phyloP scores from a whole-genome alignment of 2,113 vertebrate species.

The Sorex fumeus region DNA sequence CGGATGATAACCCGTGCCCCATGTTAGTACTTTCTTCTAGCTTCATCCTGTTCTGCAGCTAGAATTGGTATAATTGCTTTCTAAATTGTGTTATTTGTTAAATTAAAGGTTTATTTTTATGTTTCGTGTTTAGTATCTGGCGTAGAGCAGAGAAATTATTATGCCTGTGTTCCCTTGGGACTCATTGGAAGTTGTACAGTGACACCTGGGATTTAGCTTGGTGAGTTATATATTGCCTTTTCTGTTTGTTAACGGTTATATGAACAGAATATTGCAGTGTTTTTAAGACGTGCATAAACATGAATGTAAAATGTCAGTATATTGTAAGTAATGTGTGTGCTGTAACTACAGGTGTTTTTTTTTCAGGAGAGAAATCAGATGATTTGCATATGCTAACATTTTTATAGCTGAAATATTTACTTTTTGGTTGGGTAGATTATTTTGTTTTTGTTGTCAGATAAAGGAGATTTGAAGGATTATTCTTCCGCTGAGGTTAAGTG shows the following conservation, averaged over 20 bases:
- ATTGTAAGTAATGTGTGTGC: neutral
- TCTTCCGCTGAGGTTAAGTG: conserved; percentile 40
- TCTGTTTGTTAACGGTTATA: conserved; percentile 60
- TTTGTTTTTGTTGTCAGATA: neutral
- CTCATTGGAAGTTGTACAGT: conserved; percentile 67
- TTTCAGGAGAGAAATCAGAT: neutral
- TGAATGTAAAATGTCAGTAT: neutral
- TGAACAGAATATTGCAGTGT: neutral
- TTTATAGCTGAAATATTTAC: conserved; percentile 36
- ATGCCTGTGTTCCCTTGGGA: conserved; percentile 77
- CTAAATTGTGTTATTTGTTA: conserved; percentile 68
- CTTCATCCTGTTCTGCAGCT: conserved; percentile 62
- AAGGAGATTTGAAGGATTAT: neutral
- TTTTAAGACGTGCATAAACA: conserved; percentile 24
- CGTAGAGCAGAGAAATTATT: conserved; percentile 81
- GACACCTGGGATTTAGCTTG: conserved; percentile 63
- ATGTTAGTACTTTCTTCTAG: conserved; percentile 6
- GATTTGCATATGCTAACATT: conserved; percentile 4
- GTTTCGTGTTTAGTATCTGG: conserved; percentile 82
- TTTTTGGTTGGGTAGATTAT: neutral
- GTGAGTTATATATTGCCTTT: conserved; percentile 75
- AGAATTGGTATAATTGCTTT: conserved; percentile 68
- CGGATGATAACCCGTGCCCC: conserved; percentile 11
- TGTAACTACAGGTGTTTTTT: neutral
- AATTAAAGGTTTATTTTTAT: conserved; percentile 81